These are phyloP conservation scores for Polia nebulosa DNA, from an alignment of 2,888 invertebrate genomes.

Conservation along the genomic window DNA sequence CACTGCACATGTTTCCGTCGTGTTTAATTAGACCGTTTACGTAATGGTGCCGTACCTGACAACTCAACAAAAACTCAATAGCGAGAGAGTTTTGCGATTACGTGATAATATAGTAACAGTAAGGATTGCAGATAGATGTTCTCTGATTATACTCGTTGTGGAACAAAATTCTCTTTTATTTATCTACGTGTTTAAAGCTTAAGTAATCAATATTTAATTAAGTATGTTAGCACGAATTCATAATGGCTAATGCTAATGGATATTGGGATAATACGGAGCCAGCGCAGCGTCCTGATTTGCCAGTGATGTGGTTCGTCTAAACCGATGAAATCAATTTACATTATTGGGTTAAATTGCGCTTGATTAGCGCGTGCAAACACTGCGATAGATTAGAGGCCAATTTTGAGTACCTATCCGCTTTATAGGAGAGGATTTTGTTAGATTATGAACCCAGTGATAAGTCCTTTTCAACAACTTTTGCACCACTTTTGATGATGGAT, in stretches of 20 bases:
- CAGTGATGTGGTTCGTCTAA: slow-evolving; percentile 57
- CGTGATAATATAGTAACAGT: slow-evolving; percentile 23
- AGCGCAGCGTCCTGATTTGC: slow-evolving; percentile 47
- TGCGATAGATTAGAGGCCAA: slow-evolving; percentile 28
- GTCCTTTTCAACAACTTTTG: background rate
- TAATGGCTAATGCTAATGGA: slow-evolving; percentile 64
- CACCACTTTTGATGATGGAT: background rate
- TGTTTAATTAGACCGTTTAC: slow-evolving; percentile 60
- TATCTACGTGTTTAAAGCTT: slow-evolving; percentile 17
- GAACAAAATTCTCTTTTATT: slow-evolving; percentile 34
- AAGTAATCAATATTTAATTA: slow-evolving; percentile 46
- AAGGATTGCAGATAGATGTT: slow-evolving; percentile 26
- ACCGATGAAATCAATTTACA: slow-evolving; percentile 56
- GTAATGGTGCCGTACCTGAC: slow-evolving; percentile 34
- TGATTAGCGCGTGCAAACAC: slow-evolving; percentile 50
- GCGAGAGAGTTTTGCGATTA: slow-evolving; percentile 29
- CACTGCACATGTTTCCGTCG: slow-evolving; percentile 64
- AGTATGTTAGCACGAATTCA: slow-evolving; percentile 46
- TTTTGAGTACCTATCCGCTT: slow-evolving; percentile 16
- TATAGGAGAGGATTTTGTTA: background rate
- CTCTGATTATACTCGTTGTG: slow-evolving; percentile 10
- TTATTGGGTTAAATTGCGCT: slow-evolving; percentile 49
- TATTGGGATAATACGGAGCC: slow-evolving; percentile 49
- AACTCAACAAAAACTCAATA: slow-evolving; percentile 28
- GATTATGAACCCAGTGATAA: background rate